Base-by-base conservation (phyloP, 2,797 vertebrate genomes). In the Coreius guichenoti region DNA sequence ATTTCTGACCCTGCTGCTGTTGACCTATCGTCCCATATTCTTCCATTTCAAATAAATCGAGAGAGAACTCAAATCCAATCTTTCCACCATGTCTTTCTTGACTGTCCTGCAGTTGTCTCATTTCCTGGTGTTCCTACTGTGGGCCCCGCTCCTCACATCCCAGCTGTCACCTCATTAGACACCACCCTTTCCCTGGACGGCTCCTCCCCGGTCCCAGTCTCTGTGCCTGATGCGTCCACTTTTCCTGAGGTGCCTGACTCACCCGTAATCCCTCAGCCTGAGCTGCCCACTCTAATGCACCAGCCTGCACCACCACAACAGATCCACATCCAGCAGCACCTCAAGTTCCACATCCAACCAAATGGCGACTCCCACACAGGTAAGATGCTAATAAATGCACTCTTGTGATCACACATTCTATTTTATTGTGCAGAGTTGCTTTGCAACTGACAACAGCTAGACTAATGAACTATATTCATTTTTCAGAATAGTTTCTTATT, bases 281-380 rank as follows among this genome's bases (percentile, higher is more conserved):
- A 93, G 31, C 83, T 91, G 11, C 80, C 91, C 0, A 9, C 86
- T 87, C 2, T 92, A 87, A 49, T 83, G 68, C 67, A 84, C 49
- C 89, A 83, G 77, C 83, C 82, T 1, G 78, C 17, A 16, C 81
- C 91, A 75, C 92, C 93, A 2, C 92, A 91, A 61, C 93, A 95
- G 90, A 92, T 95, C 33, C 93, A 94, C 86, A 92, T 94, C 75
- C 94, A 94, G 81, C 94, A 95, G 87, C 94, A 95, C 36, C 92
- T 95, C 80, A 95, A 95, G 86, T 92, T 95, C 69, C 92, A 94
- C 87, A 93, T 95, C 83, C 94, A 95, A 69, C 91, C 91, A 13
- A 91, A 93, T 86, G 91, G 90, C 39, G 87, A 90, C 85, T 87
- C 84, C 51, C 26, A 80, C 29, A 87, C 80, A 81, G 82, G 89